phyloP scores from a whole-genome alignment of 2,888 invertebrate species.

The Abrostola tripartita region DNA sequence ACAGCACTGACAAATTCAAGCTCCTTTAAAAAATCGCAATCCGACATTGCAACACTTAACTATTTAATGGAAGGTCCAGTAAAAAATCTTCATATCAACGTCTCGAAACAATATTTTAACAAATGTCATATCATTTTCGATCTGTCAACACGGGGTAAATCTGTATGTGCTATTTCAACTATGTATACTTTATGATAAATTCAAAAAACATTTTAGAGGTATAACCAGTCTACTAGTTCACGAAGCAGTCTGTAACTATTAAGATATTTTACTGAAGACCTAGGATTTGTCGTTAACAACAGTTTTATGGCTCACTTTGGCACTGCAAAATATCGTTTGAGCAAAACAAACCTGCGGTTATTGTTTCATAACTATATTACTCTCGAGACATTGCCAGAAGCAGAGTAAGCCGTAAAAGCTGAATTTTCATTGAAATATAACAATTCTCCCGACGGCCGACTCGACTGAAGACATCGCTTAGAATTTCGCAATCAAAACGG shows the following conservation, averaged over 20 bases:
- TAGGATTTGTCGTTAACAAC: conserved; percentile 73
- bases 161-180: conserved; percentile 78
- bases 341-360: conserved; percentile 78
- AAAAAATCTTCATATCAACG: conserved; percentile 72
- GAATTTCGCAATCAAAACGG: conserved; percentile 56
- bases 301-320: conserved; percentile 87
- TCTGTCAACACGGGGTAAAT: conserved; percentile 74
- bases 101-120: conserved; percentile 69
- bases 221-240: conserved; percentile 86
- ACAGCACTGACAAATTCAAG: conserved; percentile 68
- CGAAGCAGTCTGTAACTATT: conserved; percentile 85
- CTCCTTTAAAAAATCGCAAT: conserved; percentile 50
- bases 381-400: conserved; percentile 73
- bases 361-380: conserved; percentile 64
- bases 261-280: conserved; percentile 84
- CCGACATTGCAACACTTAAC: conserved; percentile 58
- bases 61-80: conserved; percentile 72
- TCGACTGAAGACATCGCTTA: conserved; percentile 60
- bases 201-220: conserved; percentile 82
- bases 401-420: conserved; percentile 87
- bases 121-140: conserved; percentile 71
- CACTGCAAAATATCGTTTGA: conserved; percentile 83
- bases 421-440: conserved; percentile 69
- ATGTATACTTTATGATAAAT: conserved; percentile 75
- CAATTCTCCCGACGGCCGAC: conserved; percentile 62